These are phyloP conservation scores for Brienomyrus brachyistius DNA, from an alignment of 2,113 vertebrate species.

Conservation along the genomic window DNA sequence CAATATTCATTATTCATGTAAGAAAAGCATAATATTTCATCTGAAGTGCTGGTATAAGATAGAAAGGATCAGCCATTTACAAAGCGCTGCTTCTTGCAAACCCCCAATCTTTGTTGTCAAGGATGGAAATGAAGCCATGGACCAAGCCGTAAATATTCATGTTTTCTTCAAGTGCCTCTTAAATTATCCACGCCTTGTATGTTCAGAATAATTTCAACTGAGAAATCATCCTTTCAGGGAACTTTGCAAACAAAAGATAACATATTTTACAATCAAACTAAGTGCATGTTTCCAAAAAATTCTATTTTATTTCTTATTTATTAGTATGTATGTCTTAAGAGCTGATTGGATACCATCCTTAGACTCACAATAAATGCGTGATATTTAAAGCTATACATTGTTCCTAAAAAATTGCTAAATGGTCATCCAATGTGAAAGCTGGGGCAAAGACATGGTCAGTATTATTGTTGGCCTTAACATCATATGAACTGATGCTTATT, in stretches of 20 bases:
- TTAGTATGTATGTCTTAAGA: slow-evolving; percentile 14
- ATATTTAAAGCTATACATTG: not conserved
- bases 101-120: slow-evolving; percentile 24
- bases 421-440: not conserved
- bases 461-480: not conserved
- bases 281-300: slow-evolving; percentile 4
- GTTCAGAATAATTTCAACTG: slow-evolving; percentile 20
- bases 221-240: slow-evolving; percentile 15
- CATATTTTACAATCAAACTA: slow-evolving; percentile 15
- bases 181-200: slow-evolving; percentile 17
- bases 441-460: not conserved
- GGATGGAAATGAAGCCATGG: slow-evolving; percentile 7
- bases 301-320: not conserved
- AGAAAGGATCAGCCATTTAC: slow-evolving; percentile 8
- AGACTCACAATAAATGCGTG: not conserved
- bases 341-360: not conserved
- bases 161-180: slow-evolving; percentile 25
- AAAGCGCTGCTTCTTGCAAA: slow-evolving; percentile 14
- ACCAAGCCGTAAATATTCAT: slow-evolving; percentile 31
- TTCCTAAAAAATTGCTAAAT: not conserved
- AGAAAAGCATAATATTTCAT: slow-evolving; percentile 14
- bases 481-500: not conserved
- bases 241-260: slow-evolving; percentile 14
- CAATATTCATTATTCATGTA: not conserved
- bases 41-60: not conserved